phyloP scores from a whole-genome alignment of 92 coral and sea anemone genomes.

The Metridium senile region DNA sequence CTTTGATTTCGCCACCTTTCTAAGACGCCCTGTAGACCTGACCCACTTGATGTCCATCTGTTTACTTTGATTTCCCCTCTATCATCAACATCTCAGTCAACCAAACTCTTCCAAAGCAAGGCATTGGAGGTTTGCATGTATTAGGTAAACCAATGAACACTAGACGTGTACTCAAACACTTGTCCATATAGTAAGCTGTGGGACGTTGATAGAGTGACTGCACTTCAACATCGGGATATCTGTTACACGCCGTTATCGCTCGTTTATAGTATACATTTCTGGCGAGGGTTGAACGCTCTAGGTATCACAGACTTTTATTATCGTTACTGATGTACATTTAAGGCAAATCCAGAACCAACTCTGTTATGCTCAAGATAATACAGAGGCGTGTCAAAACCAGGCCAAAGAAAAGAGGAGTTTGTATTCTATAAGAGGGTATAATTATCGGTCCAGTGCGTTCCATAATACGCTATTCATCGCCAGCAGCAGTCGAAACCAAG shows the following conservation, averaged over 20 bases:
- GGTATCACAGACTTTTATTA: not conserved
- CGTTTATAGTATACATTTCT: constrained; percentile 17
- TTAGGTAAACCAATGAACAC: constrained; percentile 7
- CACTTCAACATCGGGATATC: constrained; percentile 12
- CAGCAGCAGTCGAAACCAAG: not conserved
- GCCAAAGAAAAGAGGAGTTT: not conserved
- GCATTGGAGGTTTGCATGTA: not conserved
- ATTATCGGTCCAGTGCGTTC: not conserved
- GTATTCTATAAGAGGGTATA: not conserved
- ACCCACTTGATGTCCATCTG: constrained; percentile 39
- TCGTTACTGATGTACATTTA: not conserved
- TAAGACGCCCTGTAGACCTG: constrained; percentile 16
- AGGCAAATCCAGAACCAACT: not conserved
- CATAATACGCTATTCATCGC: not conserved
- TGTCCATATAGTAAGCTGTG: constrained; percentile 9
- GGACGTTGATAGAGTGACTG: constrained; percentile 1
- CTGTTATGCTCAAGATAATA: not conserved
- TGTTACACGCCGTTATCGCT: constrained; percentile 21
- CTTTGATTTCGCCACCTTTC: constrained; percentile 29
- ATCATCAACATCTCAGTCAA: constrained; percentile 23
- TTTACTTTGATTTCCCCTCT: constrained; percentile 9
- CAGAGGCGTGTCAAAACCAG: constrained; percentile 13
- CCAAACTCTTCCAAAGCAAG: not conserved
- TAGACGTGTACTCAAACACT: constrained; percentile 5
- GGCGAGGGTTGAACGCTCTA: not conserved